Conservation (phyloP, 2,113 vertebrate genomes). For the Ammodramus savannarum region DNA sequence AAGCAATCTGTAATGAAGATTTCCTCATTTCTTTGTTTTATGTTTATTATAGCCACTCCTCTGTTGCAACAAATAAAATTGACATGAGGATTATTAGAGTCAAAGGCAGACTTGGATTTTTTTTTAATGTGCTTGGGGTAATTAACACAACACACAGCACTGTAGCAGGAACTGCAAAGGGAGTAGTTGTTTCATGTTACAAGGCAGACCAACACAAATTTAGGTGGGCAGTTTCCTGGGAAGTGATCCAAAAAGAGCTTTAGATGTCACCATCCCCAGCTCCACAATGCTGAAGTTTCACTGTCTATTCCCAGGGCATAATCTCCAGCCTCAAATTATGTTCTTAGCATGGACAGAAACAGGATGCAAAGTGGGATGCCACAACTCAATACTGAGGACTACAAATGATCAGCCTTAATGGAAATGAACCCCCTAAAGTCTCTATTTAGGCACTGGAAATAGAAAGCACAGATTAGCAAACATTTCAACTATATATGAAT, state of each 20-base stretch:
- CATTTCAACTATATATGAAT: not conserved
- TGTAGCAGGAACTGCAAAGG: not conserved
- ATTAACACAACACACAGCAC: not conserved
- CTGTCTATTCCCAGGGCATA: not conserved
- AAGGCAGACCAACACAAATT: not conserved
- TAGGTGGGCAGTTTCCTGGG: not conserved
- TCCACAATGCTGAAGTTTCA: not conserved
- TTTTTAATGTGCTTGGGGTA: not conserved
- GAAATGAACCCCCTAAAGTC: not conserved
- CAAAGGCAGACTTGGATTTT: not conserved
- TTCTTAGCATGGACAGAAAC: not conserved
- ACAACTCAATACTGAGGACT: not conserved
- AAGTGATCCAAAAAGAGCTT: not conserved
- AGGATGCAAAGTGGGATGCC: not conserved
- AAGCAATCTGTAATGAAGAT: constrained; percentile 22
- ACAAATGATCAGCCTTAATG: not conserved
- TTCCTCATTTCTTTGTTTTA: constrained; percentile 37
- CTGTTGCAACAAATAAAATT: constrained; percentile 31
- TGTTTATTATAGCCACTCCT: constrained; percentile 18
- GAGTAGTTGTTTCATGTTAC: not conserved
- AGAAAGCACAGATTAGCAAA: not conserved
- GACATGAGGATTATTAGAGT: not conserved
- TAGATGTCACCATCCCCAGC: not conserved
- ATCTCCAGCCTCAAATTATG: not conserved
- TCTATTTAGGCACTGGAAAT: not conserved